Evolutionary conservation across 2,888 invertebrate genomes (phyloP), one percentile per base, ranked within the genome.

Genomic region (Morinoia aosen): DNA sequence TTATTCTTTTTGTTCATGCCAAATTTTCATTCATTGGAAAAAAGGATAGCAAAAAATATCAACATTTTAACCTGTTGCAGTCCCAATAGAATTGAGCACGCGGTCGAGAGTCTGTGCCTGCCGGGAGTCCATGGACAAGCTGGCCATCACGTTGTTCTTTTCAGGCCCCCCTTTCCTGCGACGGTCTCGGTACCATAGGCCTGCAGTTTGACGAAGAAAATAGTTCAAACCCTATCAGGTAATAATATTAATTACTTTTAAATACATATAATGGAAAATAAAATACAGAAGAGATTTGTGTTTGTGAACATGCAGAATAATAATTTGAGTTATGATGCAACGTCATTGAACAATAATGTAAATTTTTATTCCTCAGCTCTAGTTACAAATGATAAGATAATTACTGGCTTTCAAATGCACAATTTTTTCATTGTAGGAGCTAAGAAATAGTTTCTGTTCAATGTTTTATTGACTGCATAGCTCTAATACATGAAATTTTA

Each of bases 121-220:
- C 16, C 58, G 95, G 8, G 95, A 95, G 95, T 96, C 95, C 96
- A 96, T 96, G 58, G 96, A 96, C 48, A 96, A 19, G 88, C 58
- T 64, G 96, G 96, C 76, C 95, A 95, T 25, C 61, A 61, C 48
- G 76, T 33, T 88, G 10, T 93, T 33, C 57, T 58, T 93, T 14
- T 56, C 93, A 57, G 19, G 3, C 93, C 95, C 33, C 95, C 95
- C 58, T 93, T 95, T 95, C 95, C n/a, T 57, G 48, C 2, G 39
- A 64, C 91, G 91, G 76, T 57, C 91, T 48, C 95, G 96, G 39
- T 96, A 96, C 96, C 96, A 96, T 19, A 96, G 58, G 56, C 96
- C 96, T 96, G 61, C 16, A 48, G 7, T 39, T 64, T 14, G 40
- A 88, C 12, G 12, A 95, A 33, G 94, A 48, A 48, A 94, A 61